Base-by-base conservation (phyloP, 2,888 invertebrate genomes). In the Dioctria linearis region DNA sequence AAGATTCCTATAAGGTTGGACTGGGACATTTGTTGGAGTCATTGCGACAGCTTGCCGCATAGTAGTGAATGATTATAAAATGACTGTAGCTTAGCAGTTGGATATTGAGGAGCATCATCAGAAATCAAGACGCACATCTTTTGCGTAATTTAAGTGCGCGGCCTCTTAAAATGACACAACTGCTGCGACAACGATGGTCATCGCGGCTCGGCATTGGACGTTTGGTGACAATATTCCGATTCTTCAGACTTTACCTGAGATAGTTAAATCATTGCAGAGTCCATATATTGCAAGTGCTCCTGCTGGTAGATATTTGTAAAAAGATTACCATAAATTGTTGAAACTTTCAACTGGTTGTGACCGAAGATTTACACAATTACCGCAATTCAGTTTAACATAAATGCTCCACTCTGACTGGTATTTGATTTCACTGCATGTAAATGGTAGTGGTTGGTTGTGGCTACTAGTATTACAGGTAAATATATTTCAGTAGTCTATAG, bases 61-160 rank as follows among this genome's bases (percentile, higher is more conserved):
- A 3, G 63, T 63, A 37, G 37, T 43, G 63, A 39, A 25, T 6
- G n/a, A n/a, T n/a, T n/a, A n/a, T n/a, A n/a, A n/a, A n/a, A n/a
- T n/a, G n/a, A n/a, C n/a, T n/a, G n/a, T n/a, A n/a, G n/a, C n/a
- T n/a, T n/a, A n/a, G n/a, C n/a, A n/a, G n/a, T n/a, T n/a, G 76
- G 25, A 25, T 49, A 63, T 63, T 46, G 63, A 25, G 25, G 25
- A 76, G 57, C 73, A 73, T 57, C 73, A 73, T 73, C 73, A 73
- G 76, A 76, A 76, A 76, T 76, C 76, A 76, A 61, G 76, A 63
- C 76, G 76, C 76, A 76, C 76, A 76, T 76, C 76, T 63, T 76
- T 61, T 76, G 76, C 76, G 76, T 76, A 63, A 63, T 76, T 76
- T 46, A 76, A 63, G 63, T 37, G 42, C 76, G 76, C 76, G 63